A percentile compares a stretch with the other conserved stretches of the same genome.
These are phyloP conservation scores for Autographa gamma DNA, from an alignment of 2,888 invertebrate species.

Conservation along the genomic window DNA sequence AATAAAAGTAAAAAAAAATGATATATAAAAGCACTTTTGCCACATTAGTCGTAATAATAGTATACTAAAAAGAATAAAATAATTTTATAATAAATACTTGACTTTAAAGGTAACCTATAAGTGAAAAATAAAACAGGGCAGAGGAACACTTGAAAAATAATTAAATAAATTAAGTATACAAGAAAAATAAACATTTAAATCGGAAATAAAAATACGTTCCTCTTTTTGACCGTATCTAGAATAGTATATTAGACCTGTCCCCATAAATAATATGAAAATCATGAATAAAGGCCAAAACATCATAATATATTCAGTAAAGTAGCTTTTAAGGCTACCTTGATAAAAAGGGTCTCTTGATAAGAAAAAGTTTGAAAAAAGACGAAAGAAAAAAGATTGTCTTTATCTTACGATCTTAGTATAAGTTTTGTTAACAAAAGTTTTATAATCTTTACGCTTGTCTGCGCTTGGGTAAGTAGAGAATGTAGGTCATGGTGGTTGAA, in stretches of 20 bases:
- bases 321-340: constrained; percentile 35
- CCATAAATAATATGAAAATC: neutral
- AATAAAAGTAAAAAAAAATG: too few species aligned
- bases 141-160: too few species aligned
- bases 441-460: constrained; percentile 35
- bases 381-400: constrained; percentile 15
- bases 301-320: constrained; percentile 8
- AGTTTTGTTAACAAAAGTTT: constrained; percentile 25
- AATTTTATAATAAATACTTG: too few species aligned
- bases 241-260: neutral
- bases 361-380: constrained; percentile 33
- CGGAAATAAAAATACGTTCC: neutral
- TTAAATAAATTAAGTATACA: neutral
- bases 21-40: too few species aligned
- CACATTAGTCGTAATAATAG: too few species aligned
- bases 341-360: constrained; percentile 32
- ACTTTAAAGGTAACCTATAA: too few species aligned
- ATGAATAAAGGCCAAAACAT: neutral
- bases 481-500: neutral
- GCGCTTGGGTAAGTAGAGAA: neutral
- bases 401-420: constrained; percentile 21
- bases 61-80: too few species aligned
- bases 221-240: neutral
- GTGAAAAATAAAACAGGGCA: too few species aligned
- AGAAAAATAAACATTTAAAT: neutral